These are phyloP conservation scores for Porites australiensis DNA, from an alignment of 64 coral and sea anemone species.

Conservation along the genomic window DNA sequence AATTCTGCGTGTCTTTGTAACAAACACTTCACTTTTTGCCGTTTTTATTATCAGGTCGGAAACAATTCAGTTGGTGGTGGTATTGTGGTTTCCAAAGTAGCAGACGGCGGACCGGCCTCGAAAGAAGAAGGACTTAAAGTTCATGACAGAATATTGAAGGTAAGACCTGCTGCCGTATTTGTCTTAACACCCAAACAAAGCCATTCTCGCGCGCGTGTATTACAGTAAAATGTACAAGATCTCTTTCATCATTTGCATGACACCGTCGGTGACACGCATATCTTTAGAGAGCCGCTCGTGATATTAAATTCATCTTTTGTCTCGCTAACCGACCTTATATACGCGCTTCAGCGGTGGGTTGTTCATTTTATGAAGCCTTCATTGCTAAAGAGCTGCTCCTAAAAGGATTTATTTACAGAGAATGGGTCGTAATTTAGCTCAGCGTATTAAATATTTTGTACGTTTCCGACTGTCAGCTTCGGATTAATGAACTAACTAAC, in stretches of 20 bases:
- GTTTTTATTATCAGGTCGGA: conserved; percentile 87
- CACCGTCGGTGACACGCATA: neutral
- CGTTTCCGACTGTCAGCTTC: conserved; percentile 87
- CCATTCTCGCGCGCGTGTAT: conserved; percentile 1
- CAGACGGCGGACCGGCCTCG: conserved; percentile 91
- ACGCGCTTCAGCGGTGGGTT: conserved; percentile 16
- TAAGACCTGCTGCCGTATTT: conserved; percentile 24
- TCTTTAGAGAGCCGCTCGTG: neutral
- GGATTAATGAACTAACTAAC: conserved; percentile 97
- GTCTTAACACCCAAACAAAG: neutral
- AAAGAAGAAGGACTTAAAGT: conserved; percentile 83
- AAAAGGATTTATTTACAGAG: conserved; percentile 76
- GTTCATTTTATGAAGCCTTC: neutral
- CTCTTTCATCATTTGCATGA: neutral
- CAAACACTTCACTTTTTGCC: conserved; percentile 38
- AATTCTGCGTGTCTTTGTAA: conserved; percentile 1
- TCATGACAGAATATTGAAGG: conserved; percentile 92
- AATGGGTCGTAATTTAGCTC: conserved; percentile 84
- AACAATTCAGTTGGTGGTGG: conserved; percentile 87
- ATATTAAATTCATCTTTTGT: conserved; percentile 44
- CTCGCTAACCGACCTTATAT: conserved; percentile 21
- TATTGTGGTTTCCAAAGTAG: conserved; percentile 96
- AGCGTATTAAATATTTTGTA: conserved; percentile 58
- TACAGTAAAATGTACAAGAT: conserved; percentile 8
- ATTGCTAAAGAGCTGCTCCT: conserved; percentile 4